Evolutionary conservation across 2,888 invertebrate genomes (phyloP), one percentile per base, ranked within the genome.

Genomic region (Silvanus unidentatus): DNA sequence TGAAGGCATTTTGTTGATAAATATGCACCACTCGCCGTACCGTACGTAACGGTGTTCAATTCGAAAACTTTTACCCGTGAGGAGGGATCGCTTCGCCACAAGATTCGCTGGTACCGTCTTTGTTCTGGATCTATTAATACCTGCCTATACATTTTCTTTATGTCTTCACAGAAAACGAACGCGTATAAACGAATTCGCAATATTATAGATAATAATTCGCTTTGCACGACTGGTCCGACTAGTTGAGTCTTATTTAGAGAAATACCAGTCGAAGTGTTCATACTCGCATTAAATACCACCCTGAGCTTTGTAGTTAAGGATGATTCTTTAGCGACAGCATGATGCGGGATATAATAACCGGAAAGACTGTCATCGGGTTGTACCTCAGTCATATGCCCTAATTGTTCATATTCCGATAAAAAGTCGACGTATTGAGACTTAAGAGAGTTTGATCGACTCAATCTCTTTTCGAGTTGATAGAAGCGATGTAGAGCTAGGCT

Each of bases 11-110:
- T 16, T 10, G 16, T 37, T 5, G 42, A 36, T 11, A 37, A 42
- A 42, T n/a, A 36, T 12, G 2, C 16, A 16, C 6, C 1, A 13
- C 9, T 10, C 10, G 44, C 43, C 14, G 45, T 45, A 5, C 48
- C 44, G 36, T 40, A 49, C 2, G 41, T 46, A 2, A 48, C 37
- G 1, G 49, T 47, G 2, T 42, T 15, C 28, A 50, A 12, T n/a
- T 44, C n/a, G n/a, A 6, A 37, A 3, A 11, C 4, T n/a, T 13
- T 15, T n/a, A 37, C 4, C 12, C 15, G 15, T 5, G 13, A 14
- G 9, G 9, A 11, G 6, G 35, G 35, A 35, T 9, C 6, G 6
- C 4, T 4, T 9, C 37, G 14, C 37, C 37, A 37, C 4, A 37
- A 12, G 12, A 37, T 37, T 37, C 14, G 3, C n/a, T 37, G 37